Base-by-base conservation (phyloP, 1,140 invertebrate genomes). In the Acromyrmex heyeri region DNA sequence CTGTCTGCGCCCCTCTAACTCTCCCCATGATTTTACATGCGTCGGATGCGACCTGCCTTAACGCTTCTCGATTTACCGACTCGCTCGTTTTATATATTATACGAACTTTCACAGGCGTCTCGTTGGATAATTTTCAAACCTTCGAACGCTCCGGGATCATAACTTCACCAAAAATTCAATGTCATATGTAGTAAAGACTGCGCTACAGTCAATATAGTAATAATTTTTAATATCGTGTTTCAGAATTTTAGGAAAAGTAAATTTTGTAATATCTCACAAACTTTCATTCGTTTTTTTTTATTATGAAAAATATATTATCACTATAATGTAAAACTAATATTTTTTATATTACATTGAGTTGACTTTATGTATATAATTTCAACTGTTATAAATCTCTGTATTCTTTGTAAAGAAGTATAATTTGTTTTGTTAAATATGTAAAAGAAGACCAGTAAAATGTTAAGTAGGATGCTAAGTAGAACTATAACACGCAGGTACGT, bases 391-490 rank as follows among this genome's bases (percentile, higher is more conserved):
- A 73, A 55, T 34, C 18, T 21, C 30, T 55, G 14, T 3, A 34
- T 21, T 0, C 34, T 73, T 73, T 73, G 12, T 5, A 14, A 73
- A 18, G 38, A 30, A 57, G 57, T 73, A 59, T 57, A 73, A 18
- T 55, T 57, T 73, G 6, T 73, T 73, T 27, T 10, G n/a, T 55
- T 73, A 73, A 73, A 57, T 55, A 57, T 73, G 10, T 57, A 73
- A 34, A 34, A 57, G 69, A n/a, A 30, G 1, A n/a, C 12, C 10
- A 55, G 14, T 21, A 34, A 73, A 73, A 34, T 73, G n/a, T 57
- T 57, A 57, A 87, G 1, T 24, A 24, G 87, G 86, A 93, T 93
- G 89, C 91, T 86, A 90, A 92, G 90, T 91, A 85, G 69, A 85
- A 91, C 76, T 87, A 70, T 73, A 89, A 87, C 73, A 85, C 78